phyloP scores from a whole-genome alignment of 2,797 vertebrate species.

The Anomalospiza imberbis region DNA sequence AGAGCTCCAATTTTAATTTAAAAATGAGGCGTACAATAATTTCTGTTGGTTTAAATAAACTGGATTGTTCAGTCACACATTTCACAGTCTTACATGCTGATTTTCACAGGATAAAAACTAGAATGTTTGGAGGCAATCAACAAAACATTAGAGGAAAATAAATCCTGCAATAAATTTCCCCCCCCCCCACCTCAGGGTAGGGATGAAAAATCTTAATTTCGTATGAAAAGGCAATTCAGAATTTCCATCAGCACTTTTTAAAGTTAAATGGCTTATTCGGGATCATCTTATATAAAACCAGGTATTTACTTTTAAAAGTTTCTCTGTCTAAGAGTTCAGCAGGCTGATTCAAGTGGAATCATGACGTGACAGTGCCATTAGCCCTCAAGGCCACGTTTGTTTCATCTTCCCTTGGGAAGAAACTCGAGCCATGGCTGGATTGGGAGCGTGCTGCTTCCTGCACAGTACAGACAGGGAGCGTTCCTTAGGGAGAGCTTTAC shows the following conservation, averaged over 20 bases:
- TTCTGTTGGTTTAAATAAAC: not conserved
- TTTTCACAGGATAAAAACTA: not conserved
- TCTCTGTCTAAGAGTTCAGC: not conserved
- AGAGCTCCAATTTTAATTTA: not conserved
- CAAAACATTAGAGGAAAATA: not conserved
- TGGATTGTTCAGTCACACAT: not conserved
- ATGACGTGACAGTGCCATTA: no score
- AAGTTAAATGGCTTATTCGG: not conserved
- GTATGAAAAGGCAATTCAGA: not conserved
- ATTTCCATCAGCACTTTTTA: not conserved
- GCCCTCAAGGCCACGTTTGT: not conserved
- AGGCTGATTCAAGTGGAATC: not conserved
- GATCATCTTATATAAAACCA: not conserved
- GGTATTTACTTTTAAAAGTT: not conserved
- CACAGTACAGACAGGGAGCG: not conserved
- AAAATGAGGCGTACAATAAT: not conserved
- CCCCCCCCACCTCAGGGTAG: not conserved
- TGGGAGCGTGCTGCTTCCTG: not conserved
- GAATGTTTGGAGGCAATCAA: not conserved
- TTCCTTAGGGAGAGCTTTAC: not conserved
- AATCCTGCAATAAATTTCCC: not conserved
- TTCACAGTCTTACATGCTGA: not conserved
- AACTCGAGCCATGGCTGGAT: not conserved
- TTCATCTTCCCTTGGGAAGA: not conserved
- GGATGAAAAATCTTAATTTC: not conserved